Conservation (phyloP, 2,888 invertebrate species). For the Epistrophella euchroma region DNA sequence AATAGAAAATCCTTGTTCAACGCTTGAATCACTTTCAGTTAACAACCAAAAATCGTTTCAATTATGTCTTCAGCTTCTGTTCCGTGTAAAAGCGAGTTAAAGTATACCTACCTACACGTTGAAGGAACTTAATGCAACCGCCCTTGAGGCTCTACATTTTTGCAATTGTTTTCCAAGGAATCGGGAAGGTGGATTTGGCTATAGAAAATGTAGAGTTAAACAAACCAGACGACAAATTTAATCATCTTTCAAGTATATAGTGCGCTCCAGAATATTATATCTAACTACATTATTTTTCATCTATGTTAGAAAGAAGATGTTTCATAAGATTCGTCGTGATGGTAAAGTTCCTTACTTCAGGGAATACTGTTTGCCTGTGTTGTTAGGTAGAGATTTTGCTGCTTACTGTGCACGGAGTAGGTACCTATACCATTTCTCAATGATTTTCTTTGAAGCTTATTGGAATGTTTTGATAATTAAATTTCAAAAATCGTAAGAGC, state of each 20-base stretch:
- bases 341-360: neutral
- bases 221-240: conserved; percentile 67
- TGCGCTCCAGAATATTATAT: neutral
- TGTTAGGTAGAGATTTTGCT: neutral
- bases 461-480: conserved; percentile 66
- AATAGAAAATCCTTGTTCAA: conserved; percentile 16
- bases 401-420: neutral
- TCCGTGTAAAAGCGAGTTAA: neutral
- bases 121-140: conserved; percentile 12
- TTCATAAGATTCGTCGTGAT: conserved; percentile 1
- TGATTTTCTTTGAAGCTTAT: conserved; percentile 36
- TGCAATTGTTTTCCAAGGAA: conserved; percentile 13
- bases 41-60: conserved; percentile 64
- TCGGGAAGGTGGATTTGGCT: neutral
- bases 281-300: conserved; percentile 18
- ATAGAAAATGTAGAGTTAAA: conserved; percentile 19
- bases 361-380: neutral
- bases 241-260: conserved; percentile 51
- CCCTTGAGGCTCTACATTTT: neutral
- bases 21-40: conserved; percentile 53
- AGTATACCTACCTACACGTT: neutral
- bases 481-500: conserved; percentile 43
- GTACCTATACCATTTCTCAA: too few relatives aligned
- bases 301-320: neutral
- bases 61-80: conserved; percentile 38